Evolutionary conservation across 2,113 vertebrate species (phyloP).

Genomic region (Sylvietta virens): DNA sequence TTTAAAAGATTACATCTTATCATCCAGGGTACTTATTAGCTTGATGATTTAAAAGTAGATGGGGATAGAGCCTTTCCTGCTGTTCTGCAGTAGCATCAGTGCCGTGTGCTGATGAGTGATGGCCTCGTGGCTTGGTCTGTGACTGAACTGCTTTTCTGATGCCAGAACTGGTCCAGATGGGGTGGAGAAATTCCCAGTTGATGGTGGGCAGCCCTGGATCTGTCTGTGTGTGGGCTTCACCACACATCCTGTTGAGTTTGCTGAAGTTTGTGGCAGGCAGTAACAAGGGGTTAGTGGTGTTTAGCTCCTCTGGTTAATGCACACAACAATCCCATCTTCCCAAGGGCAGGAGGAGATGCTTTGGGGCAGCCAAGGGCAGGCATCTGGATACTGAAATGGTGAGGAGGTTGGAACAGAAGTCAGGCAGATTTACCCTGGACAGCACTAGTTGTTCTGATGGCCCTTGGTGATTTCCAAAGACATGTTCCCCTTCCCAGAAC

Average conservation of each 20-base stretch:
- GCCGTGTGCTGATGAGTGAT: background rate
- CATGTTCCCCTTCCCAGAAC: background rate
- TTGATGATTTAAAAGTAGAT: conserved; percentile 39
- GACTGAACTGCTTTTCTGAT: background rate
- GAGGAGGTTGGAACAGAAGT: background rate
- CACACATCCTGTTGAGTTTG: background rate
- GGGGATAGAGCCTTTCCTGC: background rate
- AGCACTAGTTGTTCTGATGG: background rate
- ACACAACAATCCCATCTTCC: background rate
- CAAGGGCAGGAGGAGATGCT: background rate
- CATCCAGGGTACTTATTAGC: conserved; percentile 54
- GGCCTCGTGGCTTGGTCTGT: background rate
- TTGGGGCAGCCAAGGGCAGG: background rate
- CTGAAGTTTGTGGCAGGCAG: background rate
- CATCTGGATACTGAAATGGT: background rate
- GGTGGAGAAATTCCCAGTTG: fast-evolving
- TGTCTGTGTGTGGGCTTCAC: background rate
- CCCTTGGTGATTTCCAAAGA: background rate
- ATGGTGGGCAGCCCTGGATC: background rate
- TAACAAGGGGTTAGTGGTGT: background rate
- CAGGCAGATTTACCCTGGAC: background rate
- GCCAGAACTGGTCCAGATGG: background rate
- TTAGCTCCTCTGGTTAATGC: background rate
- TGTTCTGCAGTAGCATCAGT: background rate
- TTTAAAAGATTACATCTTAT: conserved; percentile 68